These are phyloP conservation scores for human DNA, from an alignment of 2,113 vertebrate genomes.

Conservation along the genomic window GRCh38 chr12:116878501-116879000, in stretches of 20 bases:
- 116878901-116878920: background rate
- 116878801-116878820: background rate
- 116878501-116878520: background rate
- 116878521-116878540: background rate
- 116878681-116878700: background rate
- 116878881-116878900: background rate
- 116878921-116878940: background rate
- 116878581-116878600: background rate
- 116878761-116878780: background rate
- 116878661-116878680: background rate
- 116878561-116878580: background rate
- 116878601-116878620: fast-evolving
- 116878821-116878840: background rate
- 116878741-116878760: background rate
- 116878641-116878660: fast-evolving
- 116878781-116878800: background rate
- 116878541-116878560: background rate
- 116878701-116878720: background rate
- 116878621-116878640: background rate
- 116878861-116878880: background rate
- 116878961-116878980: background rate
- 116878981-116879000: fast-evolving
- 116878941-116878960: fast-evolving
- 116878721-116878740: background rate
- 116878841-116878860: background rate